Evolutionary conservation across 1,140 invertebrate genomes (phyloP).

Genomic region (Asbolus verrucosus): DNA sequence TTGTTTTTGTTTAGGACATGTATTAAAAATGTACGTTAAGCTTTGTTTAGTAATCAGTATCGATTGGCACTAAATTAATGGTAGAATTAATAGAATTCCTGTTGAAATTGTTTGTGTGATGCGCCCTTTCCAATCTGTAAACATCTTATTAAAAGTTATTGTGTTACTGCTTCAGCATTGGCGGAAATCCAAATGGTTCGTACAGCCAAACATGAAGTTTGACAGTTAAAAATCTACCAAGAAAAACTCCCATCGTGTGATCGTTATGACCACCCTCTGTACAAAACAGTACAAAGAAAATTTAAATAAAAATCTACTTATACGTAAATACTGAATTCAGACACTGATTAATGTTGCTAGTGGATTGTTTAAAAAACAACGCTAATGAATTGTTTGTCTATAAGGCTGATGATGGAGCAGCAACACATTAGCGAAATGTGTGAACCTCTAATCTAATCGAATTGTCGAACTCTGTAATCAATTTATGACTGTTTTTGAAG

Average conservation of each 20-base stretch:
- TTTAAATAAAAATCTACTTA: slow-evolving; percentile 28
- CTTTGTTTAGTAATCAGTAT: no score
- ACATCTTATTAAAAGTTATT: slow-evolving; percentile 31
- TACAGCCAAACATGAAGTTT: slow-evolving; percentile 5
- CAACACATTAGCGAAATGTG: slow-evolving; percentile 33
- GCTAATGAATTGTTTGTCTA: slow-evolving; percentile 33
- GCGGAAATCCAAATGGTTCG: slow-evolving; percentile 24
- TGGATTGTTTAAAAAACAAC: slow-evolving; percentile 24
- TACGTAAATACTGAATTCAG: neutral
- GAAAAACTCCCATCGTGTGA: neutral
- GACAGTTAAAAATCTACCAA: slow-evolving; percentile 5
- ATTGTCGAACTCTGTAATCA: neutral
- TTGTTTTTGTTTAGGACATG: neutral
- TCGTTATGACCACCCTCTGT: slow-evolving; percentile 11
- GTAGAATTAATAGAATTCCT: neutral
- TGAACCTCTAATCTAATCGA: neutral
- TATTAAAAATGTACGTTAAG: no score
- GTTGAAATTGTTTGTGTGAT: neutral
- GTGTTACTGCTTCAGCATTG: slow-evolving; percentile 4
- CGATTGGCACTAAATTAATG: slow-evolving; percentile 1
- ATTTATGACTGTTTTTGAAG: slow-evolving; percentile 1
- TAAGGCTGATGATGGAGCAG: slow-evolving; percentile 12
- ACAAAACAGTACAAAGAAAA: no score
- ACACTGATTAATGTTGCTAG: slow-evolving; percentile 22
- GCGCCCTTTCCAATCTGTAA: slow-evolving; percentile 16